phyloP scores from a whole-genome alignment of 2,113 vertebrate genomes.

The Tursiops truncatus region DNA sequence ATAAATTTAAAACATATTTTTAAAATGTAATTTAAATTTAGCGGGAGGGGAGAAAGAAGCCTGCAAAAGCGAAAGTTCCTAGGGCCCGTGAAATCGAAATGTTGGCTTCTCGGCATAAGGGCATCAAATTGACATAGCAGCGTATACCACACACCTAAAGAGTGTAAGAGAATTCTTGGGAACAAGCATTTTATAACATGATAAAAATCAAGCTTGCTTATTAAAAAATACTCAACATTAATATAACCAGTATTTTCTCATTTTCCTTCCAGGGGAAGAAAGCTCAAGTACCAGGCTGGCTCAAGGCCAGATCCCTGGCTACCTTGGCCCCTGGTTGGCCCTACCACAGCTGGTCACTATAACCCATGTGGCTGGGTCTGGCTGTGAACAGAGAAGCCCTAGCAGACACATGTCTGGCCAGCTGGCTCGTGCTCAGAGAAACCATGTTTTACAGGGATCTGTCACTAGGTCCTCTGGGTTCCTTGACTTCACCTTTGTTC shows the following conservation, averaged over 20 bases:
- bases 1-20: not conserved
- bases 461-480: not conserved
- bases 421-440: not conserved
- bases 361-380: not conserved
- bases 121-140: not conserved
- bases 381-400: not conserved
- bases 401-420: not conserved
- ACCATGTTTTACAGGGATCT: not conserved
- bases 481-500: not conserved
- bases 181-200: not conserved
- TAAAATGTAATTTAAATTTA: not conserved
- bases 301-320: not conserved
- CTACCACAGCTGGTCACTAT: not conserved
- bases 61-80: not conserved
- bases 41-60: not conserved
- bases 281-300: not conserved
- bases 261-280: not conserved
- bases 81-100: not conserved
- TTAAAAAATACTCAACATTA: not conserved
- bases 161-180: not conserved
- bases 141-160: not conserved
- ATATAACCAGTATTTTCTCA: not conserved
- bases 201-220: conserved; percentile 9
- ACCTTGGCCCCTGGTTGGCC: not conserved
- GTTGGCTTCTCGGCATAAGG: not conserved